Conservation (phyloP, 2,113 vertebrate genomes). For the Coturnix japonica region DNA sequence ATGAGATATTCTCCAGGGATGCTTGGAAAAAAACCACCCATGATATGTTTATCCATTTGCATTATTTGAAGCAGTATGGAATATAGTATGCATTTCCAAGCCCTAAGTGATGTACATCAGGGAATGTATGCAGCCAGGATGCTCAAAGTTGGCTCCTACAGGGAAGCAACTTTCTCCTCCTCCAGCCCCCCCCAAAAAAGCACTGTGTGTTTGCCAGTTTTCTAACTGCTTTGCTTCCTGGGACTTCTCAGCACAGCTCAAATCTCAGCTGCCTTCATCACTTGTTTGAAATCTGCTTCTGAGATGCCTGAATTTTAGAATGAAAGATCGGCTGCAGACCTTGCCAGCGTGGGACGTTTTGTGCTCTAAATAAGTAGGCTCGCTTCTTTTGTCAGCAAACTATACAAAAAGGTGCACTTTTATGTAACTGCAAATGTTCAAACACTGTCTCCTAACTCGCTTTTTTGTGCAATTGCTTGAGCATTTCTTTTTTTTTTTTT, state of each 20-base stretch:
- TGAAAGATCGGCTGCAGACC: background rate
- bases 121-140: background rate
- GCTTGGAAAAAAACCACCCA: background rate
- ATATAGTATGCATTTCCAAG: background rate
- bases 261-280: background rate
- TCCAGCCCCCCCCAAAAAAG: background rate
- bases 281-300: background rate
- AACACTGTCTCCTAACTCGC: slow-evolving; percentile 32
- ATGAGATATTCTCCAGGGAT: background rate
- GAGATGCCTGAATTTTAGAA: background rate
- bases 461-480: slow-evolving; percentile 67
- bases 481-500: slow-evolving; percentile 41
- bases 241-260: background rate
- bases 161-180: background rate
- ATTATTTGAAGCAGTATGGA: background rate
- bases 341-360: background rate
- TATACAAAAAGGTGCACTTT: background rate
- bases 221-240: background rate
- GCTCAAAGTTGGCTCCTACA: background rate
- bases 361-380: background rate
- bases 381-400: fast-evolving
- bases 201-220: fast-evolving
- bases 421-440: background rate
- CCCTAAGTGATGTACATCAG: background rate
- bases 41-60: background rate